These are phyloP conservation scores for Leptopterna dolabrata DNA, from an alignment of 2,888 invertebrate species.

Conservation along the genomic window DNA sequence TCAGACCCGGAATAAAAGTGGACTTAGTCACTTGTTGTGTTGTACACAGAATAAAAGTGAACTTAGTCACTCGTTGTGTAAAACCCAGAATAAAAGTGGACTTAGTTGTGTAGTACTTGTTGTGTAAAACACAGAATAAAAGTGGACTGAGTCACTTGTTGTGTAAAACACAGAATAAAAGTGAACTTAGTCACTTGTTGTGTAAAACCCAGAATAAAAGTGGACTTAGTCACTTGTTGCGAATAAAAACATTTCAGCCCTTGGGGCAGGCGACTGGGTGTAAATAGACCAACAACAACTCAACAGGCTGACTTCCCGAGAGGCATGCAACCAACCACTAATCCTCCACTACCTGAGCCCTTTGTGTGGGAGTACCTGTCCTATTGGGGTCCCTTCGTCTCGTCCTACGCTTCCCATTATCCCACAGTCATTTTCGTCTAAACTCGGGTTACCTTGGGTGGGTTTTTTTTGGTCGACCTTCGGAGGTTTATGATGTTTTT, in stretches of 20 bases:
- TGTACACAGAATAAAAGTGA: no score
- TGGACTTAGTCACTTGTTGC: neutral
- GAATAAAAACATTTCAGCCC: neutral
- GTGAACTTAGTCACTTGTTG: no score
- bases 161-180: no score
- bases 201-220: neutral
- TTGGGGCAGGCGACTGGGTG: neutral
- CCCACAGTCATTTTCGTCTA: neutral
- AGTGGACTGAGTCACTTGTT: no score
- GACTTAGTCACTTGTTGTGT: no score
- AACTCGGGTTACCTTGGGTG: neutral
- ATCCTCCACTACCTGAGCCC: constrained; percentile 9
- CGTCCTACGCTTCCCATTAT: neutral
- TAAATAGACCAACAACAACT: neutral
- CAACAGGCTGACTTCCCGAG: neutral
- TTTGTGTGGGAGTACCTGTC: constrained; percentile 10
- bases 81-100: no score
- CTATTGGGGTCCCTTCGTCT: neutral
- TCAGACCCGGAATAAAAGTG: no score
- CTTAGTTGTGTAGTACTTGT: no score
- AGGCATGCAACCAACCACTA: neutral
- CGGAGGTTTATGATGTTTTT: neutral
- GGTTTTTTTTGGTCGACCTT: neutral
- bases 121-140: no score
- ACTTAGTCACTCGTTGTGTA: no score